Base-by-base conservation (phyloP, 2,888 invertebrate species). In the Dastarcus helophoroides region DNA sequence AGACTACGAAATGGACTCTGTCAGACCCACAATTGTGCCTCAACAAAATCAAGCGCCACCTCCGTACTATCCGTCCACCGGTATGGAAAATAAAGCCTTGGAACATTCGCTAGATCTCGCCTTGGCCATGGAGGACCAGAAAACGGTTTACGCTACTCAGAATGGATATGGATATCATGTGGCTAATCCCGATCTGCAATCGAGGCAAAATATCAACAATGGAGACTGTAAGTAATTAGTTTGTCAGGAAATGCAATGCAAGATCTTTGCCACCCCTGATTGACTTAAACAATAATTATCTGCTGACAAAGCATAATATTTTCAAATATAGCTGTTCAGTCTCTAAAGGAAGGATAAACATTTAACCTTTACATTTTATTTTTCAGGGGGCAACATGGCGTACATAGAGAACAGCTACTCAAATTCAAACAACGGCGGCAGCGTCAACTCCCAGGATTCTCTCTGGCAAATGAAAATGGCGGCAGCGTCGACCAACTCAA, bases 401-500 rank as follows among this genome's bases (percentile, higher is more conserved):
- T 89, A 88, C 65, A 76, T 86, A 65, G 89, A 89, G 59, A 86
- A 86, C 63, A 86, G 85, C 60, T 89, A 89, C 63, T 84, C 88
- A 36, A 89, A 89, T 60, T 89, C 88, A 36, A 89, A 89, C 66
- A 88, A 89, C 60, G 89, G 89, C n/a, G 90, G 90, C 44, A 89
- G 89, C 49, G 89, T 90, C 34, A 89, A 91, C 65, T 90, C 89
- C 3, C 90, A 90, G 62, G 89, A 90, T 60, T 90, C 90, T 21
- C 64, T 91, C 51, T 89, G 91, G 90, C 89, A 89, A 64, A 81
- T 89, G 73, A 90, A 90, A 64, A 82, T 82, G 73, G 82, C 81
- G 1, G 82, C 80, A n/a, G 73, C 70, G 2, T 69, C 72, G 7
- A 78, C 76, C 48, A 73, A 73, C 44, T 76, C 75, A 30, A 76